Percentiles rank a stretch among this genome's conserved stretches.
phyloP scores from a whole-genome alignment of 2,797 vertebrate species.

The Syngnathus acus region DNA sequence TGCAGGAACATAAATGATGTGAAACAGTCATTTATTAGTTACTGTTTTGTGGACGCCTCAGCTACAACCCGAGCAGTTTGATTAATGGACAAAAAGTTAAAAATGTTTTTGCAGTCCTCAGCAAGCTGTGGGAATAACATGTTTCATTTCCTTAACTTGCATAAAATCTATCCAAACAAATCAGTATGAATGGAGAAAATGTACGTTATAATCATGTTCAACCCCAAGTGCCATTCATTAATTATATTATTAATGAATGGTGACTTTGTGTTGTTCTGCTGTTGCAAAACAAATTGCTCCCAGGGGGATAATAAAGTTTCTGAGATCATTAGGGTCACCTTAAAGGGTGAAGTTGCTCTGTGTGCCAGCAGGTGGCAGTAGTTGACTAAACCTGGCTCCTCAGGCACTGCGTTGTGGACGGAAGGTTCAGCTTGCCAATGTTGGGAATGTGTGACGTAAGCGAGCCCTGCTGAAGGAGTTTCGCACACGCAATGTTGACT shows the following conservation, averaged over 20 bases:
- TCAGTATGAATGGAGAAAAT: neutral
- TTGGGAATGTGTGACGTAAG: slow-evolving; percentile 41
- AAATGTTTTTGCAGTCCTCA: too few species aligned
- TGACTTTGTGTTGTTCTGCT: too few species aligned
- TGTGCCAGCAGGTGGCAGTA: slow-evolving; percentile 39
- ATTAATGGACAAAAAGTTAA: too few species aligned
- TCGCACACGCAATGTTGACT: neutral
- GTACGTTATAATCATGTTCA: neutral
- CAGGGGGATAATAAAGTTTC: too few species aligned
- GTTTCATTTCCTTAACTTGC: too few species aligned
- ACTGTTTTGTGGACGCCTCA: too few species aligned
- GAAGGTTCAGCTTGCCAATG: slow-evolving; percentile 24
- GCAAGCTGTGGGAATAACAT: too few species aligned
- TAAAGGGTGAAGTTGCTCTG: slow-evolving; percentile 2
- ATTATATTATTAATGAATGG: too few species aligned
- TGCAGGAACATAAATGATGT: too few species aligned
- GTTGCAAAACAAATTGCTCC: too few species aligned
- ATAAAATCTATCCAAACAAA: neutral
- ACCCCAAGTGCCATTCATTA: neutral
- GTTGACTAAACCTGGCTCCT: slow-evolving; percentile 9
- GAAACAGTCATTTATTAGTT: too few species aligned
- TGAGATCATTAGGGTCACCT: neutral
- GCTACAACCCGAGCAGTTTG: too few species aligned
- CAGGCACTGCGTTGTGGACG: slow-evolving; percentile 10
- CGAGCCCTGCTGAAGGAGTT: neutral